A percentile compares a stretch with the other conserved stretches of the same genome.
These are phyloP conservation scores for Bubo blakistoni DNA, from an alignment of 2,113 vertebrate species.

Conservation along the genomic window DNA sequence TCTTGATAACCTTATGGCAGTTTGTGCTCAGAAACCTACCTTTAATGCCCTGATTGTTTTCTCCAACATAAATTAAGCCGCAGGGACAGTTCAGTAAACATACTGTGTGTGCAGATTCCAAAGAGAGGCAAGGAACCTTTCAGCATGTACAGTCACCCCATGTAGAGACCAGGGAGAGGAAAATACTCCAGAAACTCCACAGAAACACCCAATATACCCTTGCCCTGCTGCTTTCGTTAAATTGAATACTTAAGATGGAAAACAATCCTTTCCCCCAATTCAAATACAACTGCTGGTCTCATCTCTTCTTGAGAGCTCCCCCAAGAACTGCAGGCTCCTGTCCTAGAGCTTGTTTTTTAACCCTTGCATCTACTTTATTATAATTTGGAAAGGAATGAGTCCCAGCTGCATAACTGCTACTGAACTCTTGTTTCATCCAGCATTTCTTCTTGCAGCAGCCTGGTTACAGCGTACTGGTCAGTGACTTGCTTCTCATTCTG, in stretches of 20 bases:
- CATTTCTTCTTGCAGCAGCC: not conserved
- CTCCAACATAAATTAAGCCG: not conserved
- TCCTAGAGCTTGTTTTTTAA: not conserved
- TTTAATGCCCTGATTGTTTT: not conserved
- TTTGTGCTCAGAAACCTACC: not conserved
- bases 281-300: not conserved
- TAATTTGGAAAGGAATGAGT: not conserved
- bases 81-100: not conserved
- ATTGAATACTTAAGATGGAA: not conserved
- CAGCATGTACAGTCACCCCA: not conserved
- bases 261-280: not conserved
- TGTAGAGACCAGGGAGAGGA: fast-evolving
- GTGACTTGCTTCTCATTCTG: not conserved
- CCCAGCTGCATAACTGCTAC: not conserved
- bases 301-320: not conserved
- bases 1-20: not conserved
- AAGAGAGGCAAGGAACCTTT: not conserved
- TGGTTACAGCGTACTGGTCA: not conserved
- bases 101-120: not conserved
- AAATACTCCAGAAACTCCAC: not conserved
- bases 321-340: not conserved
- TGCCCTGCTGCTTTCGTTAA: not conserved
- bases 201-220: not conserved
- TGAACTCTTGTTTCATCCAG: not conserved
- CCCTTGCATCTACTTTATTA: not conserved